Evolutionary conservation across 2,888 invertebrate species (phyloP).

Genomic region (Ornithoptera priamus): DNA sequence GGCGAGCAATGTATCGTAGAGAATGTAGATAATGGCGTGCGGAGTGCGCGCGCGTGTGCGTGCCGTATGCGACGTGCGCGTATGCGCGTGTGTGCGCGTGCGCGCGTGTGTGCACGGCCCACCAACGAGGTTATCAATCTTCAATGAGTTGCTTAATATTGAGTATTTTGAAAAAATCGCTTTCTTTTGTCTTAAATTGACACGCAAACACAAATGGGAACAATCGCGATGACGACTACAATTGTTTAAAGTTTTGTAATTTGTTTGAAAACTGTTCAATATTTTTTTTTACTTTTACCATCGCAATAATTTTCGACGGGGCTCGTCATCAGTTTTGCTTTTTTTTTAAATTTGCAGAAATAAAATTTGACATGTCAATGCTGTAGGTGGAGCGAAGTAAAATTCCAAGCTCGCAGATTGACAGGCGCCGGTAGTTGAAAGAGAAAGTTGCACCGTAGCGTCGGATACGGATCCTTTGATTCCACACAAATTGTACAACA

Average conservation of each 20-base stretch:
- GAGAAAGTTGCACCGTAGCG: conserved; percentile 24
- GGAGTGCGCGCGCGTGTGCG: conserved; percentile 39
- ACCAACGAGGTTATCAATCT: conserved; percentile 71
- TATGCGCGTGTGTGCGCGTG: conserved; percentile 38
- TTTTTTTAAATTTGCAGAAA: not conserved
- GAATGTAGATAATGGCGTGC: conserved; percentile 45
- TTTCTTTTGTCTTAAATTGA: conserved; percentile 40
- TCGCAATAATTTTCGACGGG: not conserved
- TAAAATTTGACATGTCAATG: not conserved
- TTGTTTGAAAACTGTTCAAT: not conserved
- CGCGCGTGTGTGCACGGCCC: conserved; percentile 48
- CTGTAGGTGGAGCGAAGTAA: conserved; percentile 1
- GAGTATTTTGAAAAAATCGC: conserved; percentile 53
- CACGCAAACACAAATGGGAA: not conserved
- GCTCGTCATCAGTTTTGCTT: not conserved
- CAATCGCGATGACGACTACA: not conserved
- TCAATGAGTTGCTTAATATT: conserved; percentile 59
- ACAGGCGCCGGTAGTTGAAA: conserved; percentile 22
- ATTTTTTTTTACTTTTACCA: too few relatives aligned
- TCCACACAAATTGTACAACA: conserved; percentile 24
- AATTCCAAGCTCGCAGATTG: conserved; percentile 26
- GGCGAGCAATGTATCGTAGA: conserved; percentile 43
- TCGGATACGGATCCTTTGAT: conserved; percentile 28
- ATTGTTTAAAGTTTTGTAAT: not conserved
- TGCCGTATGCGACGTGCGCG: conserved; percentile 33